These are phyloP conservation scores for Meta bourneti DNA, from an alignment of 2,888 invertebrate genomes.

Conservation along the genomic window DNA sequence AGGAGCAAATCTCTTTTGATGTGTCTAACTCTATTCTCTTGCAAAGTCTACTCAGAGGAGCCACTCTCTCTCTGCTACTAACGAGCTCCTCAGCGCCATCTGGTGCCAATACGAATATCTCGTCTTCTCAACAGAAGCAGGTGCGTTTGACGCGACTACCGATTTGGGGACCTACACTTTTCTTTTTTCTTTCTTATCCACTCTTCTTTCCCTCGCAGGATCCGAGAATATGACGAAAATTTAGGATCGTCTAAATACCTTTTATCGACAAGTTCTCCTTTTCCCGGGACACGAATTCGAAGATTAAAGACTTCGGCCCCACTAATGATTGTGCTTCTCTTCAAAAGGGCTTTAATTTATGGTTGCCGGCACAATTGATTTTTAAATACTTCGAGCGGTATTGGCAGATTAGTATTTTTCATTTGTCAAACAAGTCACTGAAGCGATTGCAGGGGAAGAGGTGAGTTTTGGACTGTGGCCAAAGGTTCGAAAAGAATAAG, in stretches of 20 bases:
- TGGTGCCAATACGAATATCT: slow-evolving; percentile 71
- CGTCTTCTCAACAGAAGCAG: slow-evolving; percentile 67
- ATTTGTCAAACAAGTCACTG: slow-evolving; percentile 54
- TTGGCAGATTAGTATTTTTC: slow-evolving; percentile 66
- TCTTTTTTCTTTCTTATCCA: slow-evolving; percentile 15
- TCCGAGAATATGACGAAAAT: slow-evolving; percentile 61
- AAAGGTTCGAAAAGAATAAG: slow-evolving; percentile 28
- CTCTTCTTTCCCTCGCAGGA: slow-evolving; percentile 5
- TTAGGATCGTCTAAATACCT: slow-evolving; percentile 71
- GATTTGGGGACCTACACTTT: slow-evolving; percentile 44
- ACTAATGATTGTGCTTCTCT: slow-evolving; percentile 54
- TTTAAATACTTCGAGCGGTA: slow-evolving; percentile 70
- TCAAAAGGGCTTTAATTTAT: slow-evolving; percentile 62
- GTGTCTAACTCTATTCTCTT: slow-evolving; percentile 19
- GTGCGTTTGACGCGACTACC: slow-evolving; percentile 65
- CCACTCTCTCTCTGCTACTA: slow-evolving; percentile 36
- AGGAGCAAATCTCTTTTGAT: slow-evolving; percentile 41
- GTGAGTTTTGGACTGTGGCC: slow-evolving; percentile 35
- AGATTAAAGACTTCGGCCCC: slow-evolving; percentile 57
- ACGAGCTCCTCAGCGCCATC: slow-evolving; percentile 75
- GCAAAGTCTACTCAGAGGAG: slow-evolving; percentile 48
- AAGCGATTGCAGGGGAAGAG: neutral
- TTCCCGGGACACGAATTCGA: slow-evolving; percentile 34
- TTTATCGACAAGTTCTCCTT: slow-evolving; percentile 66
- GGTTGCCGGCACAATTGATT: slow-evolving; percentile 62